Percentiles rank a stretch among this genome's conserved stretches.
phyloP scores from a whole-genome alignment of 2,888 invertebrate genomes.

The Heteromurus nitidus region DNA sequence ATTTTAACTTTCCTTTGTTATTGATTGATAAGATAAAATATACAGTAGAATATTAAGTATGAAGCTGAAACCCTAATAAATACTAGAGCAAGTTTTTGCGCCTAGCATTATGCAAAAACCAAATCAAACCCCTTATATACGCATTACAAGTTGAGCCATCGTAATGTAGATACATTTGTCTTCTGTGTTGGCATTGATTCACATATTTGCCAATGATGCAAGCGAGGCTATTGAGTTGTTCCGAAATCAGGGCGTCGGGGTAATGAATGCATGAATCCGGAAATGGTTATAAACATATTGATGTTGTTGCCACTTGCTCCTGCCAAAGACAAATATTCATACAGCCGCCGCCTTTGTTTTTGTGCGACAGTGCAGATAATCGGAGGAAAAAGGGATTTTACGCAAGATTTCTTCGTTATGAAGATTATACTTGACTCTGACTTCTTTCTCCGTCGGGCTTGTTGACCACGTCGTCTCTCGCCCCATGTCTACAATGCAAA shows the following conservation, averaged over 20 bases:
- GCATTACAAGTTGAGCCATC: background rate
- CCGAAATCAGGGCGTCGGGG: no score
- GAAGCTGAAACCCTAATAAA: no score
- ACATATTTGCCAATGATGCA: background rate
- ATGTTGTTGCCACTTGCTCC: background rate
- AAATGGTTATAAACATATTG: background rate
- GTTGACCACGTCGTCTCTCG: slow-evolving; percentile 56
- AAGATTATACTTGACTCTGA: background rate
- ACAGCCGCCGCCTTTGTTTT: background rate
- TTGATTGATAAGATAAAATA: no score
- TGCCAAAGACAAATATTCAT: background rate
- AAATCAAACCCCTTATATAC: no score
- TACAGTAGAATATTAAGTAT: no score
- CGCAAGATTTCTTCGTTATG: slow-evolving; percentile 34
- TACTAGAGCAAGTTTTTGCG: no score
- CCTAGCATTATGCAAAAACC: no score
- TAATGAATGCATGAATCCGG: slow-evolving; percentile 2
- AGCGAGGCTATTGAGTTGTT: no score
- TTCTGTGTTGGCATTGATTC: background rate
- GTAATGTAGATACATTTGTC: no score
- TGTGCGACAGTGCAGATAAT: slow-evolving; percentile 22
- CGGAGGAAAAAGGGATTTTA: slow-evolving; percentile 49
- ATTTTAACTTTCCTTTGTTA: no score
- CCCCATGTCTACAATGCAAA: slow-evolving; percentile 24
- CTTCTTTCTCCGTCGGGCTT: background rate